Base-by-base conservation (phyloP, 2,888 invertebrate genomes). In the Cerastoderma edule region DNA sequence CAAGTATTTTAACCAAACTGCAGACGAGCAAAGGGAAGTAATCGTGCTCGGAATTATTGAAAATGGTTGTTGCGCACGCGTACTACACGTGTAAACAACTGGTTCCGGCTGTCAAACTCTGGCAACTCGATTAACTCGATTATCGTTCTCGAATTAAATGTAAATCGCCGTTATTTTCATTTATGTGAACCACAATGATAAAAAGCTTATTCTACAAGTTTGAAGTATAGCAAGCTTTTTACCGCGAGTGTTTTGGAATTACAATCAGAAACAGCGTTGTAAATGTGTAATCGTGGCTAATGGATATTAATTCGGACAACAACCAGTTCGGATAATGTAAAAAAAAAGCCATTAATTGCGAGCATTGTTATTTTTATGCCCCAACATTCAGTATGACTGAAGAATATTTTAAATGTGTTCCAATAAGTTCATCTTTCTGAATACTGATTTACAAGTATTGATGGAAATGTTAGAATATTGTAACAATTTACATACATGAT, bases 51-150 rank as follows among this genome's bases (percentile, higher is more conserved):
- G 33, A 32, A 32, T 33, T 16, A 33, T 57, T 8, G 1, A 33
- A 22, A 2, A 33, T 4, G 3, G 4, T n/a, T 28, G 8, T 33
- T 3, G 57, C 57, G 57, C 57, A 57, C 28, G 57, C 57, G 57
- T 57, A 32, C 2, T 57, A 57, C 57, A 57, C 57, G 32, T 57
- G 33, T 57, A 8, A 57, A 57, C 57, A 57, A 57, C 57, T 32
- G 33, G 30, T 57, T 57, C 57, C 57, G 57, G 57, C 33, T 33
- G 57, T 57, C 57, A 57, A 33, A 1, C 16, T 32, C n/a, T n/a
- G n/a, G n/a, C n/a, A n/a, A n/a, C n/a, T n/a, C n/a, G n/a, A n/a
- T n/a, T n/a, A n/a, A n/a, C n/a, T n/a, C n/a, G n/a, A n/a, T n/a
- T n/a, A n/a, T n/a, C n/a, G n/a, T n/a, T n/a, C n/a, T n/a, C n/a